Percentiles rank a stretch among this genome's conserved stretches.
These are phyloP conservation scores for Yponomeuta sedellus DNA, from an alignment of 2,888 invertebrate genomes.

Conservation along the genomic window DNA sequence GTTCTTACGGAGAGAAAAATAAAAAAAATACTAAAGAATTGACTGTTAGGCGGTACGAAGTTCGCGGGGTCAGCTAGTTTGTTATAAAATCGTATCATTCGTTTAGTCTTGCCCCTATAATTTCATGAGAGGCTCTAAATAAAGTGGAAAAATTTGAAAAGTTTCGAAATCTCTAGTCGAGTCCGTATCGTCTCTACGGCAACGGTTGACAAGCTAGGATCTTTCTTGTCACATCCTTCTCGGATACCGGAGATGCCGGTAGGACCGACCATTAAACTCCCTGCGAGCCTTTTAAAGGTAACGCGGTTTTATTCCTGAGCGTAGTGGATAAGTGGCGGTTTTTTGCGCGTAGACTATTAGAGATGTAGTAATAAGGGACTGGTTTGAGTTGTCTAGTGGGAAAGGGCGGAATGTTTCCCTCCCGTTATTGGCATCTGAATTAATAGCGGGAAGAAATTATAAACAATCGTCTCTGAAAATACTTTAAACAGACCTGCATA, in stretches of 20 bases:
- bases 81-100: no score
- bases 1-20: no score
- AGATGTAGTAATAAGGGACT: background rate
- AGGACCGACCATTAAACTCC: background rate
- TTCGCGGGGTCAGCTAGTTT: no score
- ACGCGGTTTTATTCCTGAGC: background rate
- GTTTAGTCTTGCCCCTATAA: no score
- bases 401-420: background rate
- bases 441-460: background rate
- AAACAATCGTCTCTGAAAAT: background rate
- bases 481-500: no score
- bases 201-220: background rate
- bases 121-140: no score
- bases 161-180: no score
- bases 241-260: background rate
- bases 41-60: no score
- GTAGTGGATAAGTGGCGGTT: background rate
- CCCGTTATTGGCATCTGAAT: background rate
- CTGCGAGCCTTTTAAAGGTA: background rate
- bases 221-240: background rate
- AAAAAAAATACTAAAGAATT: no score
- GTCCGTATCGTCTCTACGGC: background rate
- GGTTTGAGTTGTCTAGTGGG: background rate
- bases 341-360: background rate
- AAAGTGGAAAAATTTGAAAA: no score